Evolutionary conservation across 2,888 invertebrate genomes (phyloP).

Genomic region (Acanthosepion pharaonis): DNA sequence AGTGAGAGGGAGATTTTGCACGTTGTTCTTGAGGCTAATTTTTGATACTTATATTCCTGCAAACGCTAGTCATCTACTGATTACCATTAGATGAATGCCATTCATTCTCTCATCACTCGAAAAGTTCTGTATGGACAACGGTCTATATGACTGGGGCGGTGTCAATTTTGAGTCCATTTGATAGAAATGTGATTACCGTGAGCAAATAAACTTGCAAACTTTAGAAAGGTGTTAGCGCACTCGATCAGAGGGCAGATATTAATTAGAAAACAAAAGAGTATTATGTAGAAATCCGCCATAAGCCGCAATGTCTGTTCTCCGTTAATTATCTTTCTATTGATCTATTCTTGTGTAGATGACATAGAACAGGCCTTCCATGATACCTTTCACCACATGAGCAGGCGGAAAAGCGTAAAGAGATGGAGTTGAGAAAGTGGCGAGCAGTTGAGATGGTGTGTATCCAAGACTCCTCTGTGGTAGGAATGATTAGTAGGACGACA

Average conservation of each 20-base stretch:
- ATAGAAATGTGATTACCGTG: conserved; percentile 33
- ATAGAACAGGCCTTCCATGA: neutral
- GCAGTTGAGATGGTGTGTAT: too few relatives aligned
- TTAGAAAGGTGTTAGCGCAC: neutral
- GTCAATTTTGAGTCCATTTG: neutral
- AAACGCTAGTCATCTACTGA: neutral
- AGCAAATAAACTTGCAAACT: conserved; percentile 21
- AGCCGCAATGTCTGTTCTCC: neutral
- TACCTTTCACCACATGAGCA: neutral
- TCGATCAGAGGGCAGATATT: neutral
- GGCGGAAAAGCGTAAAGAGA: neutral
- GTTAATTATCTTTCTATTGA: conserved; percentile 33
- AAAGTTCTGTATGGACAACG: neutral
- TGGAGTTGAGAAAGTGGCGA: too few relatives aligned
- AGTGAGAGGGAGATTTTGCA: too few relatives aligned
- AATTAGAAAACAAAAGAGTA: neutral
- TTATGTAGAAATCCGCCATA: neutral
- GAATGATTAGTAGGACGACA: too few relatives aligned
- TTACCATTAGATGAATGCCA: neutral
- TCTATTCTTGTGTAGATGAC: neutral
- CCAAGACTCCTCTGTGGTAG: too few relatives aligned
- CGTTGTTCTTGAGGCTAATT: too few relatives aligned
- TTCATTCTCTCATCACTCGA: neutral
- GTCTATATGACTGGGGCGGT: neutral
- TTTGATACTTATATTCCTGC: too few relatives aligned